These are phyloP conservation scores for Bombyx huttoni DNA, from an alignment of 2,888 invertebrate genomes.

Conservation along the genomic window DNA sequence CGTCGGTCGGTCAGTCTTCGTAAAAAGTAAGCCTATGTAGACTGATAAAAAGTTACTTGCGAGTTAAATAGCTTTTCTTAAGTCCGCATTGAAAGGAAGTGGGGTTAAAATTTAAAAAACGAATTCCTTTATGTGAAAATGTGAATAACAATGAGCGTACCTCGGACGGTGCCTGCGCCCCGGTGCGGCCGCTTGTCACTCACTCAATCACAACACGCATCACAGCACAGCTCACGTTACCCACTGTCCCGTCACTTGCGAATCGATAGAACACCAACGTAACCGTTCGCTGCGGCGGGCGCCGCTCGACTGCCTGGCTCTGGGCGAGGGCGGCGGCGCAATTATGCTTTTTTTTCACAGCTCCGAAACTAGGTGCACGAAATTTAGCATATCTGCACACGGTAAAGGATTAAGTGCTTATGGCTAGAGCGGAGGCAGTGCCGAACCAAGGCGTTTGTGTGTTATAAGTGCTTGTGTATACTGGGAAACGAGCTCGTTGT, in stretches of 20 bases:
- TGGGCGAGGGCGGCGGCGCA: slow-evolving; percentile 10
- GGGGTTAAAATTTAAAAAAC: no score
- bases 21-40: no score
- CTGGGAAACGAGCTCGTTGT: neutral
- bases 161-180: slow-evolving; percentile 1
- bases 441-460: neutral
- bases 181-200: no score
- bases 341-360: neutral
- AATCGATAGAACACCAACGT: slow-evolving; percentile 6
- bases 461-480: neutral
- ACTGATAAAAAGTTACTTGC: no score
- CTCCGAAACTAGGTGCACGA: neutral
- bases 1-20: no score
- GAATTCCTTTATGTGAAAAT: no score
- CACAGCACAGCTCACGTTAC: slow-evolving; percentile 2
- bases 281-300: slow-evolving; percentile 25
- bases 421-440: neutral
- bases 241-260: slow-evolving; percentile 2
- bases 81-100: no score
- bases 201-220: slow-evolving; percentile 1
- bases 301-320: slow-evolving; percentile 39
- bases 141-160: neutral
- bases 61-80: no score
- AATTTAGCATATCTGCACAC: neutral
- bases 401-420: neutral